phyloP scores from a whole-genome alignment of 2,797 vertebrate species.

The Ibycter americanus region DNA sequence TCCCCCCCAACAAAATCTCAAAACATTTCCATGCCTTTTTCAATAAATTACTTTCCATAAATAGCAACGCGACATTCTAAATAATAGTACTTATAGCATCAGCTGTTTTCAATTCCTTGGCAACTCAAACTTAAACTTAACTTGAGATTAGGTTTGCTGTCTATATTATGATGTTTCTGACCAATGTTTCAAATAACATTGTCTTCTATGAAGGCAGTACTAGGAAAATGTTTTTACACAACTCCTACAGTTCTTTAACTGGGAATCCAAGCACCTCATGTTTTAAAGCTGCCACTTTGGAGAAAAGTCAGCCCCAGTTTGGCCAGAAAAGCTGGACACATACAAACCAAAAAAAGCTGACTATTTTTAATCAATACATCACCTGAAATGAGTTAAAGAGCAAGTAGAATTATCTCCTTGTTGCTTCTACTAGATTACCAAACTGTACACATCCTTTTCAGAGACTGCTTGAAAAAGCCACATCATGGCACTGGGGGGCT shows the following conservation, averaged over 20 bases:
- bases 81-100: not conserved
- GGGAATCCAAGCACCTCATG: not conserved
- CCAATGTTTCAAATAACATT: not conserved
- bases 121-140: not conserved
- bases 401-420: not conserved
- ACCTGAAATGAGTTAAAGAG: not conserved
- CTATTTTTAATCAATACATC: not conserved
- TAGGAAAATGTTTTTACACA: not conserved
- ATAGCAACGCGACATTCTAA: not conserved
- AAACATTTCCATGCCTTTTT: not conserved
- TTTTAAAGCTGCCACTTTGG: not conserved
- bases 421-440: not conserved
- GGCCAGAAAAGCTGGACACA: not conserved
- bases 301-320: not conserved
- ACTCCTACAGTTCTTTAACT: not conserved
- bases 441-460: not conserved
- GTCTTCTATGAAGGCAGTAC: not conserved
- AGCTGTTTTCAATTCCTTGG: not conserved
- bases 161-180: not conserved
- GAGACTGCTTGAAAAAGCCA: not conserved
- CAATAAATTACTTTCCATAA: not conserved
- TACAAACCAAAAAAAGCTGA: not conserved
- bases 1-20: not conserved
- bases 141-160: not conserved
- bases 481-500: not conserved